Base-by-base conservation (phyloP, 37 sponge, comb jelly and placozoan species). In the Beroe ovata region DNA sequence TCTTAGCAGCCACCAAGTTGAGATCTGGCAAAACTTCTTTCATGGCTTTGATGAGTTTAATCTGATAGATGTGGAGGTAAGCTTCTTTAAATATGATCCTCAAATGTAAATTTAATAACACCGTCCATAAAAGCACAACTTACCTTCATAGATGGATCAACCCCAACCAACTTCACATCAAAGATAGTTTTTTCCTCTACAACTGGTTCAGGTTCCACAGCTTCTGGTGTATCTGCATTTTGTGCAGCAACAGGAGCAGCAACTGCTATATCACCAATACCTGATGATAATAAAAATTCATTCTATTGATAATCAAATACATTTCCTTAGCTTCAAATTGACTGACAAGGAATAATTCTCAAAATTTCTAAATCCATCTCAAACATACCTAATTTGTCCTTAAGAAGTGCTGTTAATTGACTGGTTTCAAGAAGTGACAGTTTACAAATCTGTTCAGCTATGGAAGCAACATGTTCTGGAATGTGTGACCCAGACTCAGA, bases 1-100 rank as follows among this genome's bases (percentile, higher is more conserved):
- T 77, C 47, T 77, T 77, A 19, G 84, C 84, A 42, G 84, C 84
- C 42, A 77, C 84, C 47, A 77, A 19, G 54, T 77, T 77, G 4
- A 77, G 28, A 4, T 77, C 84, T 6, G 84, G 84, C 22, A 77
- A 23, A 1, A 54, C 8, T 23, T 77, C 84, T 54, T 77, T 77
- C 28, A 77, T 37, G 4, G 84, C 84, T 41, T 77, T 77, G 26
- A 77, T 77, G 23, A 77, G 41, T 29, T 77, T 77, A 40, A 77
- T 77, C 84, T 77, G 84, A 77, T n/a, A 22, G 33, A n/a, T n/a
- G n/a, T n/a, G n/a, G n/a, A n/a, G n/a, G n/a, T n/a, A n/a, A n/a
- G n/a, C 59, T 19, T 18, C 16, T 11, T 11, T 11, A 11, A 58
- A 58, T 11, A 58, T 18, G 59, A 58, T 18, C 11, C 59, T 19